These are phyloP conservation scores for Coenonympha glycerion DNA, from an alignment of 2,888 invertebrate species.

Conservation along the genomic window DNA sequence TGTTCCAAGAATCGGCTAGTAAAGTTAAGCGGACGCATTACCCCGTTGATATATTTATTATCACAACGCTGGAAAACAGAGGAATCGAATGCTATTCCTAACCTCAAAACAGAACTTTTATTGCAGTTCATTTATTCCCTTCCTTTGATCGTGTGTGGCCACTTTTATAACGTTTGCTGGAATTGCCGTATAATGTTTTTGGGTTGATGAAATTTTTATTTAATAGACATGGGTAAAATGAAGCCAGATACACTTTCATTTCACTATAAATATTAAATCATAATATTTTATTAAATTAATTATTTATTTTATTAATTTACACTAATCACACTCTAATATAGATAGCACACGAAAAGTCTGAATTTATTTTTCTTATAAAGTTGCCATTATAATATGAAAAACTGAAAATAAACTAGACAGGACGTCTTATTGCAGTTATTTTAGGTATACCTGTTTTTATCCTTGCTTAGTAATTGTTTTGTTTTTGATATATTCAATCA, in stretches of 20 bases:
- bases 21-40: conserved; percentile 51
- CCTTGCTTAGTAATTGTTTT: no score
- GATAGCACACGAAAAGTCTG: no score
- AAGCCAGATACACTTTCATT: background rate
- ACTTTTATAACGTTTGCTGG: conserved; percentile 21
- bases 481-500: no score
- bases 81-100: conserved; percentile 58
- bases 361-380: no score
- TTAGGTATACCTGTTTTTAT: no score
- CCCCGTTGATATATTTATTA: conserved; percentile 67
- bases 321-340: no score
- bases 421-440: no score
- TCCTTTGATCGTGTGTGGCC: conserved; percentile 68
- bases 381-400: no score
- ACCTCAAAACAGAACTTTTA: conserved; percentile 62
- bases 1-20: conserved; percentile 50
- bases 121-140: conserved; percentile 45
- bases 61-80: conserved; percentile 51
- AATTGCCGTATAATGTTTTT: conserved; percentile 17
- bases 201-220: conserved; percentile 9
- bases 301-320: no score
- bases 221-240: background rate
- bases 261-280: no score
- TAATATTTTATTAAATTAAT: no score
- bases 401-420: no score